Evolutionary conservation across 2,113 vertebrate genomes (phyloP).

Genomic region (Onychorhynchus coronatus): DNA sequence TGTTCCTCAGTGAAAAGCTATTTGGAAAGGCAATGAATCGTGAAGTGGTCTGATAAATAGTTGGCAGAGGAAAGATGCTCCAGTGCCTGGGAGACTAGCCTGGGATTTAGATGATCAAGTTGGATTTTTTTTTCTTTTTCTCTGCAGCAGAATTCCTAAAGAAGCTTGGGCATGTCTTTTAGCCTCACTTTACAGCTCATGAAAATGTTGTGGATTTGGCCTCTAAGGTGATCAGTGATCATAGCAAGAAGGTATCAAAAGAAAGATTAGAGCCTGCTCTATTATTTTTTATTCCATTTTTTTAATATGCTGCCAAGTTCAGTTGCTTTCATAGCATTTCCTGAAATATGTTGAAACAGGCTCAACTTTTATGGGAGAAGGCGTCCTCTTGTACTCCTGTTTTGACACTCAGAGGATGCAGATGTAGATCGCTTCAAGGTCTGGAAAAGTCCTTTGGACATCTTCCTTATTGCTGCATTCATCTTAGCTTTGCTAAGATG

Average conservation of each 20-base stretch:
- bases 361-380: neutral
- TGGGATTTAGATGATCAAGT: neutral
- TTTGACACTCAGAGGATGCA: neutral
- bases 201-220: neutral
- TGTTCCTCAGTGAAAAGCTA: slow-evolving; percentile 39
- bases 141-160: neutral
- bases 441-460: neutral
- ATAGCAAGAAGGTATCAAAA: neutral
- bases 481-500: neutral
- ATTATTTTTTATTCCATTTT: neutral
- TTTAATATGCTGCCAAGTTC: neutral
- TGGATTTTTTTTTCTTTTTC: neutral
- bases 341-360: neutral
- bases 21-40: slow-evolving; percentile 49
- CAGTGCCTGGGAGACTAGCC: neutral
- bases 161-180: neutral
- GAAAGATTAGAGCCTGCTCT: neutral
- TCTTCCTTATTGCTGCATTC: neutral
- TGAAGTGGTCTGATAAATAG: slow-evolving; percentile 19
- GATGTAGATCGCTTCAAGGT: neutral
- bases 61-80: slow-evolving; percentile 14
- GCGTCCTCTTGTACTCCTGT: neutral
- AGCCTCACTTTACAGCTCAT: neutral
- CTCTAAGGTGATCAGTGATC: neutral
- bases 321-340: neutral